A percentile compares a stretch with the other conserved stretches of the same genome.
phyloP scores from a whole-genome alignment of 2,113 vertebrate species.

The Brachyhypopomus gauderio region DNA sequence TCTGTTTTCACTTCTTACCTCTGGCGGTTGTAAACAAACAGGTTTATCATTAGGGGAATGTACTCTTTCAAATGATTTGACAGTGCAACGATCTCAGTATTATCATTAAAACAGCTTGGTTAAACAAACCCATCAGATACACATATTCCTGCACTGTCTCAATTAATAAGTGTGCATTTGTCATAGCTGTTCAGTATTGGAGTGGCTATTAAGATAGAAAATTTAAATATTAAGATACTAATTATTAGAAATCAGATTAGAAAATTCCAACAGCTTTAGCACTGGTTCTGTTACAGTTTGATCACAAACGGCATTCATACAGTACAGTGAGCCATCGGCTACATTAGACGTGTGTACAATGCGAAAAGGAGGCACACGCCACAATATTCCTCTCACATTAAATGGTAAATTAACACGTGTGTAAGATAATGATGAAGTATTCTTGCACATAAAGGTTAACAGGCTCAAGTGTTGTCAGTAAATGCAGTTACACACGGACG shows the following conservation, averaged over 20 bases:
- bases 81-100: background rate
- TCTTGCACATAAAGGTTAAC: constrained; percentile 5
- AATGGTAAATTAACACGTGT: background rate
- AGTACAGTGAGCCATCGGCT: background rate
- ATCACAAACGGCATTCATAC: background rate
- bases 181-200: constrained; percentile 27
- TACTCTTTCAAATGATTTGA: background rate
- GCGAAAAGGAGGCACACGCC: background rate
- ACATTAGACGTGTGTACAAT: background rate
- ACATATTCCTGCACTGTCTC: background rate
- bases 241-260: constrained; percentile 64
- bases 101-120: background rate
- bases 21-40: background rate
- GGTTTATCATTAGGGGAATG: background rate
- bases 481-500: background rate
- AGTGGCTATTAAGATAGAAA: constrained; percentile 41
- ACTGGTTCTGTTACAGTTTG: background rate
- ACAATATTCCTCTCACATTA: background rate
- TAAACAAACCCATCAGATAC: background rate
- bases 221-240: too few relatives aligned
- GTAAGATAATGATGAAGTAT: background rate
- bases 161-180: background rate
- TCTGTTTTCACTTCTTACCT: background rate
- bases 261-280: constrained; percentile 60
- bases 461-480: background rate